These are phyloP conservation scores for Brenthis hecate DNA, from an alignment of 2,888 invertebrate species.

Conservation along the genomic window DNA sequence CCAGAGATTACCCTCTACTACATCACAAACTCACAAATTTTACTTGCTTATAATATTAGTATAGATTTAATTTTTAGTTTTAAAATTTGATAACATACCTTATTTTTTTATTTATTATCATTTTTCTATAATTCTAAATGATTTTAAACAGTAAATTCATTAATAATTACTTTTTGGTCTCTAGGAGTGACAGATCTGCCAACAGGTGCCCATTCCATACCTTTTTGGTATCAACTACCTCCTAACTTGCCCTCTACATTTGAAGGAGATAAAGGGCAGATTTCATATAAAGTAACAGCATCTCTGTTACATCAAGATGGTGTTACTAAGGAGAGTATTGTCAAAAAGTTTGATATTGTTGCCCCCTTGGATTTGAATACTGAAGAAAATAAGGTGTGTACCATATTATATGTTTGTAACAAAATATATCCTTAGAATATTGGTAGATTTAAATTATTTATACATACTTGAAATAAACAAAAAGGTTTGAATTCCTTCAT, in stretches of 20 bases:
- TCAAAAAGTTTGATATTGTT: constrained; percentile 53
- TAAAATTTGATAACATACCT: not conserved
- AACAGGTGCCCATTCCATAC: constrained; percentile 51
- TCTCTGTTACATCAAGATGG: constrained; percentile 48
- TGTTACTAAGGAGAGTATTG: constrained; percentile 43
- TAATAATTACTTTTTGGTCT: constrained; percentile 25
- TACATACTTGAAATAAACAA: no score
- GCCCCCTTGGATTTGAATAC: constrained; percentile 60
- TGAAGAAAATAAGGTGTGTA: constrained; percentile 41
- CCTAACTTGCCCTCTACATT: constrained; percentile 57
- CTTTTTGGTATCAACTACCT: constrained; percentile 61
- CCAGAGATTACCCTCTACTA: no score
- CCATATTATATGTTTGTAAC: not conserved
- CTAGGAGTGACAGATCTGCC: constrained; percentile 49
- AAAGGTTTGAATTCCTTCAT: no score
- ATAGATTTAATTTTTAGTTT: constrained; percentile 6
- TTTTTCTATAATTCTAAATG: no score
- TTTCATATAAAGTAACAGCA: constrained; percentile 53
- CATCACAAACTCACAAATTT: no score
- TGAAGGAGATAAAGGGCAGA: constrained; percentile 49
- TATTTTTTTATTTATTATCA: no score
- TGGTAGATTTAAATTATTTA: no score
- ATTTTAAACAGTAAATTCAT: not conserved
- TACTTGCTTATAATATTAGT: no score
- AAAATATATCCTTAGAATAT: no score